Percentiles rank a stretch among this genome's conserved stretches.
Conservation (phyloP, 2,797 vertebrate species). For the Sebastes goodei region DNA sequence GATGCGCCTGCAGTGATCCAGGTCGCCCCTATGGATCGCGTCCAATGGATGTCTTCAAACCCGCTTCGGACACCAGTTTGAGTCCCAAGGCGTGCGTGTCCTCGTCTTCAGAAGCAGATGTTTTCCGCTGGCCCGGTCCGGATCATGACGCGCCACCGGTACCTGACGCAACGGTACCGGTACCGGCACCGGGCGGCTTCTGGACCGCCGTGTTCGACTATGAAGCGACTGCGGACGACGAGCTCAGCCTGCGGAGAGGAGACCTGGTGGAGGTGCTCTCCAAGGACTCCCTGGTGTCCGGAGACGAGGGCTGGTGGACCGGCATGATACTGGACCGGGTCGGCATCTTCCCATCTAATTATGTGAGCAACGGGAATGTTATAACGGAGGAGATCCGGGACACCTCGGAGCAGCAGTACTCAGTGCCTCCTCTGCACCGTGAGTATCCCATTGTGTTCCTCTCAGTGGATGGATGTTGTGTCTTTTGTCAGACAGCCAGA, state of each 20-base stretch:
- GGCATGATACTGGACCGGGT: slow-evolving; percentile 92
- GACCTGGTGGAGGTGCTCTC: slow-evolving; percentile 94
- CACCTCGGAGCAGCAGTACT: slow-evolving; percentile 78
- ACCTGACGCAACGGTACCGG: slow-evolving; percentile 50
- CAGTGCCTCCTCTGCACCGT: slow-evolving; percentile 83
- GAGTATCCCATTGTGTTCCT: slow-evolving; percentile 67
- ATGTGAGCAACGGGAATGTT: slow-evolving; percentile 89
- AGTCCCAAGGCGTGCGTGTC: slow-evolving; percentile 73
- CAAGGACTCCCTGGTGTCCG: slow-evolving; percentile 93
- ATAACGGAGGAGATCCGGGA: slow-evolving; percentile 85
- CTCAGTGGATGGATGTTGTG: background rate
- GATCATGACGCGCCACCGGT: slow-evolving; percentile 62
- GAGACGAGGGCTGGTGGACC: slow-evolving; percentile 98
- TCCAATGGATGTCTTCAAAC: slow-evolving; percentile 94
- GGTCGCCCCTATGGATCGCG: slow-evolving; percentile 91
- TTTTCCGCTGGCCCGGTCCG: slow-evolving; percentile 77
- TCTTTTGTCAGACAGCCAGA: slow-evolving; percentile 34
- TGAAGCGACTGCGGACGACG: slow-evolving; percentile 94
- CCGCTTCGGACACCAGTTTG: slow-evolving; percentile 83
- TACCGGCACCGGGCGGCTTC: slow-evolving; percentile 62
- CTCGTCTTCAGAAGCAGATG: slow-evolving; percentile 72
- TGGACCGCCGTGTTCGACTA: slow-evolving; percentile 98
- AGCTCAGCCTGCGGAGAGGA: slow-evolving; percentile 92
- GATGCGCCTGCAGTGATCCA: slow-evolving; percentile 76
- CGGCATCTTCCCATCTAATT: slow-evolving; percentile 93